phyloP scores from a whole-genome alignment of 2,113 vertebrate genomes.

The Zosterops borbonicus region DNA sequence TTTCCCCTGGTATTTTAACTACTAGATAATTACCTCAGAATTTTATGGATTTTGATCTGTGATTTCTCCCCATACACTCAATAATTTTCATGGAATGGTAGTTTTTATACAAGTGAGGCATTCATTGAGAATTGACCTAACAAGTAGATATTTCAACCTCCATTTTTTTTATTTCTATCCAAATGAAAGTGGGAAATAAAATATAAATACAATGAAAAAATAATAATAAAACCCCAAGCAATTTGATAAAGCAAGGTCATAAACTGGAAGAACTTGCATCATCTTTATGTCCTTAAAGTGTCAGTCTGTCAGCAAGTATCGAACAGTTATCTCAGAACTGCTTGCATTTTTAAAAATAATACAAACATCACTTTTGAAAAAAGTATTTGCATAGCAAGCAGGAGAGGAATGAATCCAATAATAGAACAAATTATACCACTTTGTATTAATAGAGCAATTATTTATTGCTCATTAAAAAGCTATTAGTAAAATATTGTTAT shows the following conservation, averaged over 20 bases:
- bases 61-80: not conserved
- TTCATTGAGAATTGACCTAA: not conserved
- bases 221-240: not conserved
- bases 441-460: conserved; percentile 64
- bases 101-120: not conserved
- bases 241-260: not conserved
- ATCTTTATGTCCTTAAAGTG: not conserved
- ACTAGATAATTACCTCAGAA: not conserved
- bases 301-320: not conserved
- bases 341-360: not conserved
- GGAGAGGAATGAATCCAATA: conserved; percentile 7
- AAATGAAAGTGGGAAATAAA: not conserved
- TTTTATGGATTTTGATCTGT: not conserved
- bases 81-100: not conserved
- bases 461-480: conserved; percentile 70
- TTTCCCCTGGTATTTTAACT: not conserved
- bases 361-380: not conserved
- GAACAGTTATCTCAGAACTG: not conserved
- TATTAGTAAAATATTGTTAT: conserved; percentile 64
- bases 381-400: not conserved
- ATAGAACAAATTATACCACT: conserved; percentile 26
- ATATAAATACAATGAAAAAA: not conserved
- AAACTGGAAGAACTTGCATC: not conserved
- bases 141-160: not conserved
- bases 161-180: not conserved